Base-by-base conservation (phyloP, 1,140 invertebrate genomes). In the Oncopodura yosiiana region DNA sequence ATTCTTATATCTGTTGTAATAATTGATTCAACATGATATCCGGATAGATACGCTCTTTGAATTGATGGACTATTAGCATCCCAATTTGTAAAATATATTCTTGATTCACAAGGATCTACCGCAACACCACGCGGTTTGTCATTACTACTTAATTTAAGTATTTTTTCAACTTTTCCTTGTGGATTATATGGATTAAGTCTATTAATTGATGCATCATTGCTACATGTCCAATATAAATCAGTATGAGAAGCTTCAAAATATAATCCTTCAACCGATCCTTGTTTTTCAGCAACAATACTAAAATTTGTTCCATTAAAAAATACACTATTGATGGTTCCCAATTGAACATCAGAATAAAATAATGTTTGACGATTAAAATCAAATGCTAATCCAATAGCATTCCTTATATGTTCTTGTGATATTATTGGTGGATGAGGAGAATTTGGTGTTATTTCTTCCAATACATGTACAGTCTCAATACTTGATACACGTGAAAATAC, bases 291-390 rank as follows among this genome's bases (percentile, higher is more conserved):
- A 39, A 92, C 69, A 14, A 83, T 75, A 18, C 70, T 70, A 67
- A 87, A 82, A 2, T 77, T 74, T 12, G 75, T 77, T 36, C 87
- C 87, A 72, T 91, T 86, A 69, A 90, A 91, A 66, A 76, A 75
- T n/a, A 90, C 86, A 36, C 77, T 74, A 69, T 86, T 86, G 59
- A 94, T 89, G 45, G 83, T 81, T 42, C 84, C 85, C 55, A 79
- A 71, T 65, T 89, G 84, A 60, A 92, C 88, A 68, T 92, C 89
- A 1, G 87, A 90, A 71, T 87, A 93, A 71, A 86, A 92, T 18
- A 92, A 70, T 39, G 78, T 69, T 49, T 80, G 71, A 2, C 71
- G 71, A 51, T 72, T 71, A 67, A 87, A 88, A 71, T 90, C 84
- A 69, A 82, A 87, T 3, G 84, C 77, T 5, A 94, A 73, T 26